A percentile compares a stretch with the other conserved stretches of the same genome.
phyloP scores from a whole-genome alignment of 2,888 invertebrate species.

The Notocelia uddmanniana region DNA sequence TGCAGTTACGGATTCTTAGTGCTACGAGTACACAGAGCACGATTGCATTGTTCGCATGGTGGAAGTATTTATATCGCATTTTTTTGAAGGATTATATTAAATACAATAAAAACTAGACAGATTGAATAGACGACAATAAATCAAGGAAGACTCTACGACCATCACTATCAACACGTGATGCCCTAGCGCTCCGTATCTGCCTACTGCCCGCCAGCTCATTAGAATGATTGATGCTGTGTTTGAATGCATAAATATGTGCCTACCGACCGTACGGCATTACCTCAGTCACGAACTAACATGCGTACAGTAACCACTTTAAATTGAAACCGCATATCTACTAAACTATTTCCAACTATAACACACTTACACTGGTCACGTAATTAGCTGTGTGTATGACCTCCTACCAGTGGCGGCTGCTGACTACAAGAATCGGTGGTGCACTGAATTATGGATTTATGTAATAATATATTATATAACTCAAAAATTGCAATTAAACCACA shows the following conservation, averaged over 20 bases:
- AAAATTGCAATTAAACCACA: too few relatives aligned
- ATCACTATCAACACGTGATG: slow-evolving; percentile 69
- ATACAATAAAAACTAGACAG: not conserved
- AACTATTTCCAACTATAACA: not conserved
- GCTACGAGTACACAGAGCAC: too few relatives aligned
- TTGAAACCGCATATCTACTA: slow-evolving; percentile 23
- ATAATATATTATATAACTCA: too few relatives aligned
- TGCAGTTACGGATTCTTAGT: too few relatives aligned
- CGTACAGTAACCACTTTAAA: slow-evolving; percentile 55
- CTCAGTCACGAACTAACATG: slow-evolving; percentile 69
- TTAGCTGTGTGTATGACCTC: slow-evolving; percentile 32
- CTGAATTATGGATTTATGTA: too few relatives aligned
- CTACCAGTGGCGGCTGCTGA: too few relatives aligned
- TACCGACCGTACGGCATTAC: slow-evolving; percentile 64
- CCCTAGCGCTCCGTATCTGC: slow-evolving; percentile 58
- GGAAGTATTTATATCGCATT: too few relatives aligned
- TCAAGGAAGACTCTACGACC: slow-evolving; percentile 51
- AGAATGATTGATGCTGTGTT: slow-evolving; percentile 83
- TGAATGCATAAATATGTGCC: slow-evolving; percentile 78
- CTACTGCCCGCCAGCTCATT: slow-evolving; percentile 73
- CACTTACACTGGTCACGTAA: slow-evolving; percentile 17
- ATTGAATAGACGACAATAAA: slow-evolving; percentile 52
- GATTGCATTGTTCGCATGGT: too few relatives aligned
- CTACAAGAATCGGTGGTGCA: too few relatives aligned
- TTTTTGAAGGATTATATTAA: too few relatives aligned